These are phyloP conservation scores for Caenorhabditis sinica DNA, from an alignment of 2,888 invertebrate genomes.

Conservation along the genomic window DNA sequence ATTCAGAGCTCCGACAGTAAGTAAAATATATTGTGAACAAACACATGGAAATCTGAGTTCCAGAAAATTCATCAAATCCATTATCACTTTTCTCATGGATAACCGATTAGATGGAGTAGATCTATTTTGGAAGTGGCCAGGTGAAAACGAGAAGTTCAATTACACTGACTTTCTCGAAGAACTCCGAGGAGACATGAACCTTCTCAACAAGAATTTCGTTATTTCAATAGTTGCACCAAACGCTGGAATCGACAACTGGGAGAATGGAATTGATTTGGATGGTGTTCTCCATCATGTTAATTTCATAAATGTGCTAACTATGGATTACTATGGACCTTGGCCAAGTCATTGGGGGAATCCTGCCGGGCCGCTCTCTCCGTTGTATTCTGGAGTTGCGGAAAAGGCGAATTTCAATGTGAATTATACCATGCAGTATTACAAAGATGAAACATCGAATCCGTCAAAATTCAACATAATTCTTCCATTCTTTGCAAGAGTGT, in stretches of 20 bases:
- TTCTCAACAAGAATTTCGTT: conserved; percentile 27
- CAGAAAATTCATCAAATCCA: neutral
- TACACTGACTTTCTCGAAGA: neutral
- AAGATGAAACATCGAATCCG: neutral
- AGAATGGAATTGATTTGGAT: conserved; percentile 71
- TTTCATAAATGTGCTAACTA: conserved; percentile 77
- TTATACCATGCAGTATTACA: neutral
- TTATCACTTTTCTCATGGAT: neutral
- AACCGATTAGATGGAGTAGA: conserved; percentile 4
- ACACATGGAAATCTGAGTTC: neutral
- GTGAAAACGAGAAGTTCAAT: neutral
- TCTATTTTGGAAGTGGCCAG: conserved; percentile 4
- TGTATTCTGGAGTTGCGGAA: conserved; percentile 1
- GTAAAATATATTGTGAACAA: neutral
- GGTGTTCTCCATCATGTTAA: conserved; percentile 66
- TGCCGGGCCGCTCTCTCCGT: neutral
- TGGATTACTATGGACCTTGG: conserved; percentile 68
- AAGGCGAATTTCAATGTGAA: conserved; percentile 10
- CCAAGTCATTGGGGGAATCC: neutral
- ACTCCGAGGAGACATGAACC: conserved; percentile 12
- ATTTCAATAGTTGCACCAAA: conserved; percentile 68
- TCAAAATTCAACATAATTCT: neutral
- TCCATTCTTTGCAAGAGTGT: conserved; percentile 4
- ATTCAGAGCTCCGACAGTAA: neutral
- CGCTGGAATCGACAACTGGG: conserved; percentile 69